Conservation (phyloP, 2,888 invertebrate species). For the Congeria kusceri region DNA sequence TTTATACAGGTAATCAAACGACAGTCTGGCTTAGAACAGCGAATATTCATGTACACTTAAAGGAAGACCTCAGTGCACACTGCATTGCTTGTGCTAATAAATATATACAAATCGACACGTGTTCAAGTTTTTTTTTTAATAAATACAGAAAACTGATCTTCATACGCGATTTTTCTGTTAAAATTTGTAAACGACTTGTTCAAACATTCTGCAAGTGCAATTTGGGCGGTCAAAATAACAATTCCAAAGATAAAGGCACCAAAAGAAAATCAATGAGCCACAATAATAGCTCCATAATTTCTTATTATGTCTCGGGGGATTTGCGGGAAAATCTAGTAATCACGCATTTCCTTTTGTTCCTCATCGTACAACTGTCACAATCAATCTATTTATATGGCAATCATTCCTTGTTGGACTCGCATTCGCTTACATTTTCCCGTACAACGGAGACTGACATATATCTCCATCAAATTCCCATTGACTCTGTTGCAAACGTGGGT, state of each 20-base stretch:
- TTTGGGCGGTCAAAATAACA: background rate
- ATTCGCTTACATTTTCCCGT: background rate
- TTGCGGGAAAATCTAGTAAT: conserved; percentile 36
- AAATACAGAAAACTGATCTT: background rate
- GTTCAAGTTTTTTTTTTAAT: too few relatives aligned
- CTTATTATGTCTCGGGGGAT: conserved; percentile 34
- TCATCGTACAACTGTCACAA: conserved; percentile 14
- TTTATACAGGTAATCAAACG: too few relatives aligned
- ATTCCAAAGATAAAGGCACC: background rate
- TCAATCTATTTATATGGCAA: background rate
- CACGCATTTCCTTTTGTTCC: conserved; percentile 6
- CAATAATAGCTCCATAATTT: conserved; percentile 36
- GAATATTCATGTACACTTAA: too few relatives aligned
- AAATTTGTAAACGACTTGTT: too few relatives aligned
- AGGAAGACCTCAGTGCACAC: too few relatives aligned
- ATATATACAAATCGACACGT: too few relatives aligned
- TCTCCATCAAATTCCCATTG: too few relatives aligned
- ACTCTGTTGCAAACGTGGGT: too few relatives aligned
- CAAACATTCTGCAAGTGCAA: too few relatives aligned
- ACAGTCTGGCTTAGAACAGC: too few relatives aligned
- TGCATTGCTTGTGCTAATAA: too few relatives aligned
- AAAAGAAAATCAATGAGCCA: conserved; percentile 31
- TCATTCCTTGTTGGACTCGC: background rate
- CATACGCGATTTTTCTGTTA: background rate
- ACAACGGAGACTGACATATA: background rate